Evolutionary conservation across 2,113 vertebrate species (phyloP), one percentile per base, ranked within the genome.

Genomic region (Apteryx mantelli): DNA sequence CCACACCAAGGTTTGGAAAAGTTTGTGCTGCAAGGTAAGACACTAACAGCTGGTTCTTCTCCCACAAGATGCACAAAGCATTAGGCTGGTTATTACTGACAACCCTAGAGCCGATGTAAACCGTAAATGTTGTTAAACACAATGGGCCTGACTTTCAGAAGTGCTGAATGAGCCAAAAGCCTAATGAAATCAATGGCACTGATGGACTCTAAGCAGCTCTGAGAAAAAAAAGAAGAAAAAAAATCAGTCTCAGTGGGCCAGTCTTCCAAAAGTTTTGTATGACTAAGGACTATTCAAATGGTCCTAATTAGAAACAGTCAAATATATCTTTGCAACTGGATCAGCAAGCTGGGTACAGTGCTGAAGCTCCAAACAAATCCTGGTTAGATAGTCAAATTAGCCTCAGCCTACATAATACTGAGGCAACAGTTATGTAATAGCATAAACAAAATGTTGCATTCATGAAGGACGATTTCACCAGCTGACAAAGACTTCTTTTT

Each of bases 401-500:
- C 82, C 58, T 61, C 82, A 85, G 58, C 56, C 77, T 64, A 97
- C 83, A 52, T 36, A 88, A 65, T 4, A 36, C 85, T 88, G 77
- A 90, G 76, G 80, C 91, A 89, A 64, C 78, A 71, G 89, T 97
- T 96, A 96, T 5, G 58, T 73, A 96, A 93, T 16, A n/a, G 66
- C 80, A 73, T 18, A 86, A 93, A 97, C 94, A 96, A 88, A 94
- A 86, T 38, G 0, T 44, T 5, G 48, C 44, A 95, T 95, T 96
- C 93, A 96, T 40, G 38, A 68, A 34, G 52, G 42, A 86, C 71
- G 78, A 66, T 48, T 65, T 75, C 5, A 10, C 30, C 65, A 50
- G 60, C 76, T 81, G 76, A 96, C 97, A 94, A 96, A 89, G 77
- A 30, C 85, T 86, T 81, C 71, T 61, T 90, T 91, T n/a, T 53